Percentiles rank a stretch among this genome's conserved stretches.
phyloP scores from a whole-genome alignment of 1,140 invertebrate genomes.

The Drosophila nasuta region DNA sequence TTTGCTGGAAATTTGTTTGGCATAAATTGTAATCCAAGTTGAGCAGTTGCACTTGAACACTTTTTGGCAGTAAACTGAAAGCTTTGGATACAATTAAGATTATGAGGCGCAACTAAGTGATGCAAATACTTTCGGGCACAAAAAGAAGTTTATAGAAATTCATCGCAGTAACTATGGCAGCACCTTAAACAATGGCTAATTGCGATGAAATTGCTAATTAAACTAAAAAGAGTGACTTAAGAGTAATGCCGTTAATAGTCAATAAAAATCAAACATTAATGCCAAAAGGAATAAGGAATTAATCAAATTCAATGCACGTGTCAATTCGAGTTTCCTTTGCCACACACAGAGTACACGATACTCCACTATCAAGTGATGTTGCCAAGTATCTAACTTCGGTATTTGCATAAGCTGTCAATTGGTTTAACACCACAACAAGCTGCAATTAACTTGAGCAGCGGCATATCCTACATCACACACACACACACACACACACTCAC shows the following conservation, averaged over 20 bases:
- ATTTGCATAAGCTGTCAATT: constrained; percentile 29
- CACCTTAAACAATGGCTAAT: constrained; percentile 11
- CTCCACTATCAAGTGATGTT: neutral
- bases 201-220: constrained; percentile 4
- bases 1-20: constrained; percentile 55
- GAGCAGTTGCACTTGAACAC: constrained; percentile 54
- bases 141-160: neutral
- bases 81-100: constrained; percentile 41
- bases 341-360: neutral
- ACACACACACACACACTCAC: too few relatives aligned
- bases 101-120: constrained; percentile 25
- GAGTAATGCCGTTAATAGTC: too few relatives aligned
- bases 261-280: neutral
- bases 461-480: neutral
- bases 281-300: too few relatives aligned
- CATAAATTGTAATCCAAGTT: constrained; percentile 55
- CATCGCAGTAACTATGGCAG: neutral
- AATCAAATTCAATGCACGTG: neutral
- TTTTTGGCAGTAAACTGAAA: constrained; percentile 50
- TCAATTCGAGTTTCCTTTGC: constrained; percentile 7
- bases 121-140: neutral
- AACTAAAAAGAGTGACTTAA: neutral
- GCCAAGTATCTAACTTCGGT: constrained; percentile 5
- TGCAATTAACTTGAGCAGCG: constrained; percentile 35
- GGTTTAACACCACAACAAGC: constrained; percentile 23